Conservation (phyloP, 2,113 vertebrate genomes). For the Gnathonemus longibarbis region DNA sequence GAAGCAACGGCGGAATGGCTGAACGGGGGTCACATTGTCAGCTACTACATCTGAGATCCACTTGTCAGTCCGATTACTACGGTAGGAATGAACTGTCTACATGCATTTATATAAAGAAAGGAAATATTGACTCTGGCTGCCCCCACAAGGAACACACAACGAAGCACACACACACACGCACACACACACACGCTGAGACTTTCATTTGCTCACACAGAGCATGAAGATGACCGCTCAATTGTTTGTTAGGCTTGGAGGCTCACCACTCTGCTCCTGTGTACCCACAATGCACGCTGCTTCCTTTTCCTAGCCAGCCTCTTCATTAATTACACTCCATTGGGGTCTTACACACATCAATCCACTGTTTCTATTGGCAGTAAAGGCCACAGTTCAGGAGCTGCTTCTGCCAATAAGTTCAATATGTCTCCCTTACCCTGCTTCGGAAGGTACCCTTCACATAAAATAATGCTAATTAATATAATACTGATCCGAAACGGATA, state of each 20-base stretch:
- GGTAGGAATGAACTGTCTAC: background rate
- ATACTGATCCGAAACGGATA: background rate
- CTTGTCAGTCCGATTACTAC: background rate
- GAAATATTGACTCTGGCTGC: background rate
- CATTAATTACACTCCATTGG: slow-evolving; percentile 3
- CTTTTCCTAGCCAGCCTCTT: background rate
- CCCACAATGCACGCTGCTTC: background rate
- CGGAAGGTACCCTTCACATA: background rate
- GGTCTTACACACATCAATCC: background rate
- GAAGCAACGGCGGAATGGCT: background rate
- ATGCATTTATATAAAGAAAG: background rate
- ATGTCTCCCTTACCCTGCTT: background rate
- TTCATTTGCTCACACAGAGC: background rate
- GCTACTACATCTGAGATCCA: background rate
- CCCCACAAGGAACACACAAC: background rate
- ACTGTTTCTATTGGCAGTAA: background rate
- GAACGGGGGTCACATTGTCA: background rate
- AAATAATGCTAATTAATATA: slow-evolving; percentile 8
- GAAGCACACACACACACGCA: background rate
- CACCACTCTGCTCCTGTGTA: background rate
- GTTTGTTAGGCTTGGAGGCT: background rate
- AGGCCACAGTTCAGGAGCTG: background rate
- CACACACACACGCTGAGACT: background rate
- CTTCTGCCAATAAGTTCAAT: background rate
- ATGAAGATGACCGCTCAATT: background rate